Evolutionary conservation across 2,113 vertebrate genomes (phyloP), one percentile per base, ranked within the genome.

Genomic region (Oophaga pumilio): DNA sequence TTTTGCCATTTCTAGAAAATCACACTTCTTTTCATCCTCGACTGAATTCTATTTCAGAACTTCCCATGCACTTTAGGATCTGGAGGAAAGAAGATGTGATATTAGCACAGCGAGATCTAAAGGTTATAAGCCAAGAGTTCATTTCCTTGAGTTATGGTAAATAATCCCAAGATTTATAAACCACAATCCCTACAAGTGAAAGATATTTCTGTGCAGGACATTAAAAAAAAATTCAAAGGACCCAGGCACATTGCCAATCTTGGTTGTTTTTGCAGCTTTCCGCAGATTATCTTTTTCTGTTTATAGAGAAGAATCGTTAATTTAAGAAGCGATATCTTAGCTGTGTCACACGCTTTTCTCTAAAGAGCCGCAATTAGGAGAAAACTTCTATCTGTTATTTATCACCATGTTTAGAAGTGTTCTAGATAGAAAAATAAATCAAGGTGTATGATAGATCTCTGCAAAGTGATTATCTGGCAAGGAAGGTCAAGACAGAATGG

Each of bases 161-260:
- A 79, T 79, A 79, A 79, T 79, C 52, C 76, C 53, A 28, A 56
- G 76, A 59, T 79, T 79, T 57, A 79, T 57, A 56, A 79, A 79
- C 22, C 53, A 26, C 12, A 79, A 57, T 57, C 50, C 53, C 52
- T 56, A 77, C 22, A 53, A 77, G 76, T 77, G 50, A 77, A 77
- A 77, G 22, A 53, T 18, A 14, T 73, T 52, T 50, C 26, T 43
- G 26, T 20, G 1, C n/a, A 64, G 59, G 59, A 82, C 79, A 82
- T 64, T 13, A 82, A 33, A 50, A 22, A 43, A 43, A 73, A 33
- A 28, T 52, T 33, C 43, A 52, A 52, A 68, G 20, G 18, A 8
- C 43, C 11, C 60, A 17, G 80, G 80, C 60, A 66, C 14, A 9
- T 8, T 20, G 60, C 80, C 60, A 82, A 17, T 52, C 43, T 66